Evolutionary conservation across 2,888 invertebrate genomes (phyloP).

Genomic region (Rhabditoides inermis): DNA sequence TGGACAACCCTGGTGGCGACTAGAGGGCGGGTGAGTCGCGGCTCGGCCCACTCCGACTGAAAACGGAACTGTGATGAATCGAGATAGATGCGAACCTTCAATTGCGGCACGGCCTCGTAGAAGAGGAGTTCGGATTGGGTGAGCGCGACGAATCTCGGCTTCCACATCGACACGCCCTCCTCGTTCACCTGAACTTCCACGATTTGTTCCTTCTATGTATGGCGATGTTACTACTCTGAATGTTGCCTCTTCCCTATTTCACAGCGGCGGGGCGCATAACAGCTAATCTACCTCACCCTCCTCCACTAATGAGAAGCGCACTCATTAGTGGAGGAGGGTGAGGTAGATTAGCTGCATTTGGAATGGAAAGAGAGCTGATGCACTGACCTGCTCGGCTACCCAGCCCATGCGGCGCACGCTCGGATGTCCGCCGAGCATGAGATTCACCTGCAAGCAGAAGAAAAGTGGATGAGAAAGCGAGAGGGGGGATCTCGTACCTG

Average conservation of each 20-base stretch:
- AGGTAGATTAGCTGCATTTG: too few species aligned
- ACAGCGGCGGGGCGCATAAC: too few species aligned
- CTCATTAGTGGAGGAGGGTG: too few species aligned
- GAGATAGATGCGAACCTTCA: slow-evolving; percentile 56
- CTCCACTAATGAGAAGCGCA: too few species aligned
- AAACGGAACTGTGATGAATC: too few species aligned
- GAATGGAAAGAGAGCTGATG: too few species aligned
- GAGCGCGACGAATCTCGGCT: slow-evolving; percentile 86
- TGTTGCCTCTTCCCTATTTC: too few species aligned
- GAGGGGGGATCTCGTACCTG: slow-evolving; percentile 23
- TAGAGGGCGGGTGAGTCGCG: slow-evolving; percentile 65
- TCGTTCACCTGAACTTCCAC: slow-evolving; percentile 36
- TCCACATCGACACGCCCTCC: slow-evolving; percentile 65
- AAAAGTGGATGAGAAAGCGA: too few species aligned
- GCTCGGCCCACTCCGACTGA: slow-evolving; percentile 90
- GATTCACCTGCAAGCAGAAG: slow-evolving; percentile 62
- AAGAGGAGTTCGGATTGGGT: slow-evolving; percentile 86
- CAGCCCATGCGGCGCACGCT: slow-evolving; percentile 79
- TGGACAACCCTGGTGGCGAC: slow-evolving; percentile 70
- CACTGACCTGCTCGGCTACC: slow-evolving; percentile 60
- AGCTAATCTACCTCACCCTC: too few species aligned
- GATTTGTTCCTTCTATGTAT: too few species aligned
- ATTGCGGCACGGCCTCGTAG: slow-evolving; percentile 93
- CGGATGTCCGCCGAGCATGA: slow-evolving; percentile 62
- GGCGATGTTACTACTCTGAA: too few species aligned